Base-by-base conservation (phyloP, 2,797 vertebrate genomes). In the Anableps anableps region DNA sequence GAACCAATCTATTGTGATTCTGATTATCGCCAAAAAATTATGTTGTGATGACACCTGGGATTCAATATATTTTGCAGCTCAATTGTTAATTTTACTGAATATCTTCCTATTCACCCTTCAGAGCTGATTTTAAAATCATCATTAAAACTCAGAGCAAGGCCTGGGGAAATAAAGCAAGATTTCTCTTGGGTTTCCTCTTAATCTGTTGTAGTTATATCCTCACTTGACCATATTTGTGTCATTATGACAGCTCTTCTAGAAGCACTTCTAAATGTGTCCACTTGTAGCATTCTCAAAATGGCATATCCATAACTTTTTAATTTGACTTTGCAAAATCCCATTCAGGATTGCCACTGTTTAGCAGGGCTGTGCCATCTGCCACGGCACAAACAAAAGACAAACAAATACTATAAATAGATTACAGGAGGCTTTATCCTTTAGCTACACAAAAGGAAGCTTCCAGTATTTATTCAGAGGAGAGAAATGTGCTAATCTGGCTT, bases 401-500 rank as follows among this genome's bases (percentile, higher is more conserved):
- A 85, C 86, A 91, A 91, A 89, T 87, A 86, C 87, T 90, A 89
- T 90, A 93, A 93, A 93, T 90, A 94, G 92, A 90, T 94, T 89
- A 93, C 81, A 91, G 87, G 77, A 82, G 77, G 81, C 71, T 85
- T 89, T 85, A 88, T 88, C 87, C 89, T 79, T 88, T 87, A 86
- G 85, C 79, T 86, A 60, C 85, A 85, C 80, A 86, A 88, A 88
- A 90, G 87, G 58, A 85, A 80, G 85, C 82, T 85, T 78, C 79
- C 75, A 90, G 79, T 85, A 74, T 92, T 90, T 88, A 83, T 89
- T 88, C 88, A 86, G 86, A 82, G 85, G 74, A 85, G 81, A 85
- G 85, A 89, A 93, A 93, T 85, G 83, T 85, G 88, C 87, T 93
- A 89, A 94, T 94, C 92, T 90, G 91, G 88, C 88, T 92, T 94